Evolutionary conservation across 1,140 invertebrate genomes (phyloP), one percentile per base, ranked within the genome.

Genomic region (Ostrea denselamellosa): DNA sequence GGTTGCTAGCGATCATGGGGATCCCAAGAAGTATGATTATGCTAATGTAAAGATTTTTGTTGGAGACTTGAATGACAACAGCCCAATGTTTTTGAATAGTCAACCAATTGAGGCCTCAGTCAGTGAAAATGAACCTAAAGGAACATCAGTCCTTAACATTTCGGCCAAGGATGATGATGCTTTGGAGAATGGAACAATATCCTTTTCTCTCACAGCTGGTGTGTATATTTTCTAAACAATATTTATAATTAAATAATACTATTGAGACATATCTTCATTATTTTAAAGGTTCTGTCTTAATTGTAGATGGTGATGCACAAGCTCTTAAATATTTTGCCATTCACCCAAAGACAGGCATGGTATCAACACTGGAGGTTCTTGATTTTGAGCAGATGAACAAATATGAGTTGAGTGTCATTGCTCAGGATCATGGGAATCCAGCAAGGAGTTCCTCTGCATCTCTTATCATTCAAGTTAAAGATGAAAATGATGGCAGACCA

Each of bases 161-260:
- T 97, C 98, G 94, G 98, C 98, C 34, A 98, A 98, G 82, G 98
- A 99, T 95, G 98, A 98, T 94, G 98, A 99, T 89, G 88, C 88
- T 17, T 91, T 91, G 8, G 90, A 92, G 58, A 95, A 95, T 92
- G 93, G 93, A 22, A 91, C 91, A 5, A 90, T 95, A 19, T 88
- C 92, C 0, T 95, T 93, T 82, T 56, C 62, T 19, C 82, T 89
- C 28, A 62, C 83, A 71, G 77, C 54, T 34, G 81, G 86, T 89
- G 19, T 83, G 44, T 83, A 51, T 83, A 17, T 2, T 53, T 14
- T 34, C n/a, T 62, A 62, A 62, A 62, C 17, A 62, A 19, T 19
- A 19, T 62, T 62, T 62, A 62, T 62, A 62, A 19, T 62, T 62
- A 19, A 19, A 19, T 17, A 19, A n/a, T 62, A 19, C n/a, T 17